Base-by-base conservation (phyloP, 2,888 invertebrate species). In the Xestia xanthographa region DNA sequence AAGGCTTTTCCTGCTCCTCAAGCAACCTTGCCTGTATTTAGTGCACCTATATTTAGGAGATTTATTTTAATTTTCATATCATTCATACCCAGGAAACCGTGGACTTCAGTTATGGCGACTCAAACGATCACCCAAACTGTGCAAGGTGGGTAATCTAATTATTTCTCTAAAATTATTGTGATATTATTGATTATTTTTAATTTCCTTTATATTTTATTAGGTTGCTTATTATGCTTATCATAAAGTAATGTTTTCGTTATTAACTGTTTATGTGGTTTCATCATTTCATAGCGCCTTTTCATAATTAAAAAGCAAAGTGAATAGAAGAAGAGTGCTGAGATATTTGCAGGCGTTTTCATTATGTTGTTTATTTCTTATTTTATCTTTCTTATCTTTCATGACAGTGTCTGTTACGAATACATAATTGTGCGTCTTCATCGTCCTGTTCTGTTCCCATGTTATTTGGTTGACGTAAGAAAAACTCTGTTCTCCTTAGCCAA, bases 11-110 rank as follows among this genome's bases (percentile, higher is more conserved):
- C 89, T 82, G 45, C 76, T 90, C 87, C 90, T 78, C 17, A 8
- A 45, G 20, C 66, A 88, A 80, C 93, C 94, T 93, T 93, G 75
- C 12, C 82, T 82, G 75, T 83, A 34, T 84, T 82, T 84, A 76
- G 72, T 78, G 70, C 80, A 79, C 75, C 79, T 85, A 94, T 95
- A 95, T 95, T 95, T 95, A 96, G 92, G 90, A 90, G 91, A 91
- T 91, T 83, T 92, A 91, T 88, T 91, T 93, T 92, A 17, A 93
- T 93, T 92, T 93, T 88, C 82, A 84, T 85, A 85, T 88, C 95
- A 95, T 92, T 95, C 83, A 79, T 74, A 91, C 85, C 78, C 87
- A 87, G 89, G 85, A 90, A 85, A 81, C 80, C 78, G 86, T 50
- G 76, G 67, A 87, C 85, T 75, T 87, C 87, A 91, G 73, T 82